A percentile compares a stretch with the other conserved stretches of the same genome.
Conservation (phyloP, 2,113 vertebrate species). For the Macrotus californicus region DNA sequence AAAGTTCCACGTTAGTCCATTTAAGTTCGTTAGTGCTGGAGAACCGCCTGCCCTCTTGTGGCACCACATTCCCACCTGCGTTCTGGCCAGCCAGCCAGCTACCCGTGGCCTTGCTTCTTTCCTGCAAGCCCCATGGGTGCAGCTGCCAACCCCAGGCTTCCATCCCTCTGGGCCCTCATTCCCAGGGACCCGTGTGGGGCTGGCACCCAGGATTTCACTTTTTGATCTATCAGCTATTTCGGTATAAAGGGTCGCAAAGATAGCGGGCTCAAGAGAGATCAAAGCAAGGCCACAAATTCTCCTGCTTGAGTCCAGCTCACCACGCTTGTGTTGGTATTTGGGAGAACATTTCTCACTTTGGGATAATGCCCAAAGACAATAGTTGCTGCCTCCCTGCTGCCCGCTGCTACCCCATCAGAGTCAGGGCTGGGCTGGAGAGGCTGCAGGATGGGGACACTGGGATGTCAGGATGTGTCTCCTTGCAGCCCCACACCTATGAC, state of each 20-base stretch:
- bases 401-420: neutral
- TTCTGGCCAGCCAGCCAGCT: accelerated
- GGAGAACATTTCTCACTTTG: neutral
- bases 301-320: neutral
- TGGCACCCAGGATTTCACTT: neutral
- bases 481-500: neutral
- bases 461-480: neutral
- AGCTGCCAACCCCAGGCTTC: neutral
- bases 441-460: neutral
- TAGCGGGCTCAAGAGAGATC: neutral
- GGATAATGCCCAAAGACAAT: neutral
- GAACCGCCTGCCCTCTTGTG: neutral
- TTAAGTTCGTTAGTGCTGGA: too few species aligned
- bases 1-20: neutral
- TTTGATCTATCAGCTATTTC: neutral
- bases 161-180: neutral
- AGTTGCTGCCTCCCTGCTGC: too few species aligned
- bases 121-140: too few species aligned
- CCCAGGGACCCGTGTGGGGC: neutral
- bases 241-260: neutral
- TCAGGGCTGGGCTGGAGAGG: neutral
- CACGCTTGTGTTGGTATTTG: neutral
- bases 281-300: neutral
- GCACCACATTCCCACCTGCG: accelerated
- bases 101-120: neutral